Percentiles rank a stretch among this genome's conserved stretches.
Evolutionary conservation across 2,888 invertebrate genomes (phyloP).

Genomic region (Leptogaster cylindrica): DNA sequence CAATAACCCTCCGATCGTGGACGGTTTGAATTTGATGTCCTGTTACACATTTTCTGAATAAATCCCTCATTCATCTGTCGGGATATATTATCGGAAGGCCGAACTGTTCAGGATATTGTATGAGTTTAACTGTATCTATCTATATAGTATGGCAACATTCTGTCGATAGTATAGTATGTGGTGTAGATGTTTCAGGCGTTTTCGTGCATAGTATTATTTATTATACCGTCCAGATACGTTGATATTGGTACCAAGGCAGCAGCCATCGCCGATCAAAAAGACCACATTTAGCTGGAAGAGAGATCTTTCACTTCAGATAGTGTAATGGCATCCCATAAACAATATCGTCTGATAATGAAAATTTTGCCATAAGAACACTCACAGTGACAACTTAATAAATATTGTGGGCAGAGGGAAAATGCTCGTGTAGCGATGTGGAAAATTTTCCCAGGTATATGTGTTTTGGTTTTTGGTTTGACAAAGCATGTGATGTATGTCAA

Average conservation of each 20-base stretch:
- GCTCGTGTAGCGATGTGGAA: constrained; percentile 28
- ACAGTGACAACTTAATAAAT: constrained; percentile 47
- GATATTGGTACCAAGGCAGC: constrained; percentile 35
- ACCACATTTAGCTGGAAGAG: constrained; percentile 21
- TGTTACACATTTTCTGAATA: constrained; percentile 51
- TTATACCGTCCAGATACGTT: constrained; percentile 44
- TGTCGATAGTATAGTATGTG: too few relatives aligned
- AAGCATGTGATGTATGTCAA: constrained; percentile 27
- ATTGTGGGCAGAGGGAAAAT: constrained; percentile 32
- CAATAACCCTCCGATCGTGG: constrained; percentile 43
- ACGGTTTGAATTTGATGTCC: constrained; percentile 45
- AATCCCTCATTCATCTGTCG: constrained; percentile 53
- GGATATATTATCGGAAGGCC: constrained; percentile 40
- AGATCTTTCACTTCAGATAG: constrained; percentile 47
- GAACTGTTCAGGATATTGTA: too few relatives aligned
- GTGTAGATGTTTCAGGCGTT: constrained; percentile 8
- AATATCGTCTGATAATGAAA: constrained; percentile 47
- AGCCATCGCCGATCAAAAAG: constrained; percentile 28
- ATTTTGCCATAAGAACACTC: constrained; percentile 42
- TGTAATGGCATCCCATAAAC: constrained; percentile 47
- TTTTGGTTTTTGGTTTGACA: constrained; percentile 18
- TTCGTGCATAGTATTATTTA: constrained; percentile 41
- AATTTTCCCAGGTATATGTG: constrained; percentile 12
- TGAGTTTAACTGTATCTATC: constrained; percentile 14
- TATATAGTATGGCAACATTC: too few relatives aligned